phyloP scores from a whole-genome alignment of 2,888 invertebrate species.

The Cremastinae sp. region DNA sequence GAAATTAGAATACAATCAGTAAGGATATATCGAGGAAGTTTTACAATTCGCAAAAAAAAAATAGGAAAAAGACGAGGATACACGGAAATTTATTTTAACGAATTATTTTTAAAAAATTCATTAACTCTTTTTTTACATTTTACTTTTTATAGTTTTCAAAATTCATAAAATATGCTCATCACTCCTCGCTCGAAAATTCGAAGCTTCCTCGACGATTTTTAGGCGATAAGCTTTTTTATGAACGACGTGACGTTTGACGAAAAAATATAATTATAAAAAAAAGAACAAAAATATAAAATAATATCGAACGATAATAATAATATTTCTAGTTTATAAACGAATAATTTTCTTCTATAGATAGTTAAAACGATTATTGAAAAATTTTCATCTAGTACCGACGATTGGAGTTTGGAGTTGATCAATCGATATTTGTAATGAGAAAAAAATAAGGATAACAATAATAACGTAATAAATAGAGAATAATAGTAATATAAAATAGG shows the following conservation, averaged over 20 bases:
- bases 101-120: too few relatives aligned
- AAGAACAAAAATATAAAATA: constrained; percentile 8
- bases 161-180: constrained; percentile 2
- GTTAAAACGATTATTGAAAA: background rate
- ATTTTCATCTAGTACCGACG: background rate
- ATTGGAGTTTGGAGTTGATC: too few relatives aligned
- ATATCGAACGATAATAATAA: constrained; percentile 27
- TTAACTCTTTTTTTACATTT: background rate
- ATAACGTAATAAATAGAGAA: constrained; percentile 12
- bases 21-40: constrained; percentile 45
- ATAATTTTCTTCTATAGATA: too few relatives aligned
- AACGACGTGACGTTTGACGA: constrained; percentile 52
- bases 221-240: constrained; percentile 59
- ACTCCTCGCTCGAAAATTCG: constrained; percentile 31
- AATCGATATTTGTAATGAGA: too few relatives aligned
- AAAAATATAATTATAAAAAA: constrained; percentile 22
- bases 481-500: constrained; percentile 37
- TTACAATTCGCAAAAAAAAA: constrained; percentile 24
- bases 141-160: constrained; percentile 1
- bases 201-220: constrained; percentile 40
- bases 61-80: background rate
- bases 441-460: constrained; percentile 12
- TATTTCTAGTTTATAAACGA: constrained; percentile 16
- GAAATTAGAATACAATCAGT: constrained; percentile 16
- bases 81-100: background rate